phyloP scores from a whole-genome alignment of 2,888 invertebrate species.

The Scaeva pyrastri region DNA sequence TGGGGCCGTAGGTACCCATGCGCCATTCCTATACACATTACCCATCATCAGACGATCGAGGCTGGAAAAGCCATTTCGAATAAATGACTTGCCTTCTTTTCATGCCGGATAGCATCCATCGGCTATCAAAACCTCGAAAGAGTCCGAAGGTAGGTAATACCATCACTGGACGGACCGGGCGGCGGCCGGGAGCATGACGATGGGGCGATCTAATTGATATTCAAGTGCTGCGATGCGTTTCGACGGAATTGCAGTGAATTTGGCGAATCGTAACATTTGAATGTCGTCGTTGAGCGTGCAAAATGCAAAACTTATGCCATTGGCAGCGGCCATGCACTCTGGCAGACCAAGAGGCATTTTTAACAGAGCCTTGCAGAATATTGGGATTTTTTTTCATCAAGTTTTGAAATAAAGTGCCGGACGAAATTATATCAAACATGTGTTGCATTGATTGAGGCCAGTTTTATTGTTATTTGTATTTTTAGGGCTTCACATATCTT shows the following conservation, averaged over 20 bases:
- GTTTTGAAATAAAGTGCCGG: constrained; percentile 45
- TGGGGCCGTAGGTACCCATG: not conserved
- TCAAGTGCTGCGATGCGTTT: constrained; percentile 66
- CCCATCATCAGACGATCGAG: constrained; percentile 29
- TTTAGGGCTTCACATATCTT: constrained; percentile 38
- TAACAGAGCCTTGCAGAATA: not conserved
- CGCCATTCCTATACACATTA: no score
- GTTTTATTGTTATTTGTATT: constrained; percentile 63
- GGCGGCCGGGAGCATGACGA: not conserved
- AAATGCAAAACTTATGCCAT: constrained; percentile 11
- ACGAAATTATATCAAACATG: constrained; percentile 73
- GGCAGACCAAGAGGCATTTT: constrained; percentile 24
- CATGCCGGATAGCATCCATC: constrained; percentile 15
- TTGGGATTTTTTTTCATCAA: not conserved
- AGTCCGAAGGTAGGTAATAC: not conserved
- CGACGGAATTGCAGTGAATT: constrained; percentile 42
- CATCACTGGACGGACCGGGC: no score
- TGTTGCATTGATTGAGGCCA: constrained; percentile 50
- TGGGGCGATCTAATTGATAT: constrained; percentile 64
- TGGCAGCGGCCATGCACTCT: no score
- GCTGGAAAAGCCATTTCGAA: constrained; percentile 56
- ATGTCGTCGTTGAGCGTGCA: not conserved
- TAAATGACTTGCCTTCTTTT: constrained; percentile 14
- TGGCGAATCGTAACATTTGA: constrained; percentile 18
- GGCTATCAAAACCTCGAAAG: not conserved